Evolutionary conservation across 1,140 invertebrate species (phyloP).

Genomic region (Onthophagus taurus): DNA sequence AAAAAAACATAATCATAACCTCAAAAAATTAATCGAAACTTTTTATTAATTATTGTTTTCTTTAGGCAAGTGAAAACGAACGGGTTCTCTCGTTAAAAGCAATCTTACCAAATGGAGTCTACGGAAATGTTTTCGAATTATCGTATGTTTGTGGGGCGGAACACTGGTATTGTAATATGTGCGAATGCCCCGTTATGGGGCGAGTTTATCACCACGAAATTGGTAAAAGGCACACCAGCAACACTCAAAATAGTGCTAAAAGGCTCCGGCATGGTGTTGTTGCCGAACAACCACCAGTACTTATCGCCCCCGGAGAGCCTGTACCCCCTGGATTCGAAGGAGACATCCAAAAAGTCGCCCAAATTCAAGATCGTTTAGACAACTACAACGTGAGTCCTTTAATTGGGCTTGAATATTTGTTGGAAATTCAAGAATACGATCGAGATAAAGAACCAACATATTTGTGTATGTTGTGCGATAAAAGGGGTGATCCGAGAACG

Average conservation of each 20-base stretch:
- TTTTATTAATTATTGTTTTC: too few species aligned
- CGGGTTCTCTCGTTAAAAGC: constrained; percentile 29
- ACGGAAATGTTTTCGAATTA: constrained; percentile 31
- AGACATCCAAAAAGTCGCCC: constrained; percentile 42
- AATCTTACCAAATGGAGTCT: constrained; percentile 27
- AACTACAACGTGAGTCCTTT: constrained; percentile 35
- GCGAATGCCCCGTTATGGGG: constrained; percentile 33
- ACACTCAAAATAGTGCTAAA: constrained; percentile 14
- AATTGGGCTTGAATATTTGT: constrained; percentile 56
- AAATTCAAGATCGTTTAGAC: constrained; percentile 43
- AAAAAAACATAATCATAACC: too few species aligned
- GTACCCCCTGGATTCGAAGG: constrained; percentile 62
- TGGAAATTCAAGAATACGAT: constrained; percentile 56
- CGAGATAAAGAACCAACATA: constrained; percentile 55
- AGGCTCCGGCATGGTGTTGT: neutral
- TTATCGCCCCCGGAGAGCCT: constrained; percentile 53
- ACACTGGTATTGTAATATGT: constrained; percentile 34
- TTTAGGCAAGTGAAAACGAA: constrained; percentile 30
- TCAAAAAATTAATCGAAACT: too few species aligned
- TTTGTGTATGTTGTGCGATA: constrained; percentile 64
- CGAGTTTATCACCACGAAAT: constrained; percentile 33
- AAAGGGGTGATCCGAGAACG: constrained; percentile 62
- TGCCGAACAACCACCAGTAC: constrained; percentile 23
- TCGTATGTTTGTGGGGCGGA: constrained; percentile 29
- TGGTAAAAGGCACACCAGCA: constrained; percentile 27